Base-by-base conservation (phyloP, 2,113 vertebrate genomes). In the Kryptolebias marmoratus region DNA sequence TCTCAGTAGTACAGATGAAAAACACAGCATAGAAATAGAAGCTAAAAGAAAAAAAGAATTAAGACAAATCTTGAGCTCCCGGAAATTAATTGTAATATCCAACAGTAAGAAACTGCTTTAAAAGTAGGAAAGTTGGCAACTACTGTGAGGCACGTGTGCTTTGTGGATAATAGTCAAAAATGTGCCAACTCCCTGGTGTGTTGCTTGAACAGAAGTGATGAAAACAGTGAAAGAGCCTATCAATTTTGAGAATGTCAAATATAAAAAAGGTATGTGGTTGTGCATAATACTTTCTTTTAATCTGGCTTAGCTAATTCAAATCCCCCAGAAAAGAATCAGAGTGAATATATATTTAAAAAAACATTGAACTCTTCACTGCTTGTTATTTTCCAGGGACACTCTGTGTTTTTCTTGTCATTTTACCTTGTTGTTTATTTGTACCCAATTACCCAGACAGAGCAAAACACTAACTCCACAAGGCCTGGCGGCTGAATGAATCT, bases 401-500 rank as follows among this genome's bases (percentile, higher is more conserved):
- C 36, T 42, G 39, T 42, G 39, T 42, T 42, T 42, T 42, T 42
- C 39, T 42, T 42, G 39, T 42, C 39, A 10, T 61, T 13, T 36
- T 49, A 1, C 2, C 16, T 16, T 22, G 49, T 56, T 31, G 50
- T 59, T 67, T 48, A 54, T 75, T 68, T 64, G 14, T 52, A 18
- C 27, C 9, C 59, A 59, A 39, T 71, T 39, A 45, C 47, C 11
- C 71, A 9, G 8, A 56, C 32, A 36, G 47, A 54, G 67, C 44
- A 45, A 13, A 77, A 30, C 30, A 32, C 48, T 1, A 15, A 36
- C 27, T 68, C 49, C 11, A n/a, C 13, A n/a, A 27, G 27, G 14
- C n/a, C n/a, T 53, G 50, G 2, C 77, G 68, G 12, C 64, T 7
- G n/a, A 78, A 4, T 9, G 32, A 73, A 52, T 64, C 42, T 39